Base-by-base conservation (phyloP, 1,140 invertebrate species). In the Bombus pyrosoma region DNA sequence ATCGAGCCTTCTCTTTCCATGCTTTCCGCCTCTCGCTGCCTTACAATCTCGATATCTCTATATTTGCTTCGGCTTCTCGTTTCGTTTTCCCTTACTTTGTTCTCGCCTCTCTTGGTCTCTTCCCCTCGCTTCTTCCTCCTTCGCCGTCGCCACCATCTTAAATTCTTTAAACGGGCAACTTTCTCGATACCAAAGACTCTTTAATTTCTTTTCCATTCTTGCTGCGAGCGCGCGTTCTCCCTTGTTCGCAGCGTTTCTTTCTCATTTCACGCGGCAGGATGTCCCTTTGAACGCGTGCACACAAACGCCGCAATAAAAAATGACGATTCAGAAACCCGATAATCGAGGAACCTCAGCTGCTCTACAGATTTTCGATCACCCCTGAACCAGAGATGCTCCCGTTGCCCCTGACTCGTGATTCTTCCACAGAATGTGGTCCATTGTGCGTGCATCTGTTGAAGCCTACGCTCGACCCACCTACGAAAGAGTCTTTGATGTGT, bases 1-100 rank as follows among this genome's bases (percentile, higher is more conserved):
- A 89, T 75, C 80, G 83, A 66, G 78, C 37, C 43, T 43, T 71
- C 82, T 66, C 34, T 75, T 71, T 73, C 83, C 82, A 68, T 25
- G 39, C 77, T 69, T 75, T 53, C 53, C n/a, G 83, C 68, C 68
- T 66, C 71, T 47, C 10, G 81, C 74, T 41, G n/a, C 76, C 76
- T 72, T 69, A 47, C 83, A 80, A 84, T 80, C 83, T 79, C 75
- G 82, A 84, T 84, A 59, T 86, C 82, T 86, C 75, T 83, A 62
- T 89, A 81, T 85, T 74, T 53, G 74, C 78, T 73, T 88, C 85
- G 69, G 62, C 74, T 78, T 47, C 72, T 83, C 88, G 34, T 71
- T 87, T 88, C 68, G 64, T 75, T 62, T 22, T 47, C 32, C 74
- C 28, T 59, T n/a, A 64, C 59, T 66, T 62, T 78, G 47, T 74